Conservation (phyloP, 2,113 vertebrate species). For the Salminus brasiliensis region DNA sequence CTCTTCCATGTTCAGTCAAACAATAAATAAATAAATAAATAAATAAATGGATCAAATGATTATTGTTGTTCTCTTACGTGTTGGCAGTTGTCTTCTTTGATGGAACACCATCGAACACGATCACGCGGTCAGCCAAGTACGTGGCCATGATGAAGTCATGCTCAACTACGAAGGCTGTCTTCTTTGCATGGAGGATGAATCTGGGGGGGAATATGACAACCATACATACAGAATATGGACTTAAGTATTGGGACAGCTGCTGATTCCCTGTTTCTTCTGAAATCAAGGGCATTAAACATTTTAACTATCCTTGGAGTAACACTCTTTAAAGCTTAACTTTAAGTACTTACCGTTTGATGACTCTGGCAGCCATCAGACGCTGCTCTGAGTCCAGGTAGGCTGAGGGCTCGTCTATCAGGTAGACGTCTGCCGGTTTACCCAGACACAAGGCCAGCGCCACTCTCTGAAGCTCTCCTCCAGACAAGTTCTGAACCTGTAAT, state of each 20-base stretch:
- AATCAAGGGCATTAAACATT: too few species aligned
- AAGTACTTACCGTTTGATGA: slow-evolving; percentile 95
- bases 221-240: not conserved
- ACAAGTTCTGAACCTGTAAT: slow-evolving; percentile 83
- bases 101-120: slow-evolving; percentile 94
- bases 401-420: slow-evolving; percentile 93
- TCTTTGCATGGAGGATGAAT: slow-evolving; percentile 97
- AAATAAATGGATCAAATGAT: too few species aligned
- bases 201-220: slow-evolving; percentile 64
- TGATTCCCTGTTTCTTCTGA: too few species aligned
- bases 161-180: slow-evolving; percentile 96
- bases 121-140: slow-evolving; percentile 93
- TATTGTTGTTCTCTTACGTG: slow-evolving; percentile 74
- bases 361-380: slow-evolving; percentile 92
- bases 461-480: slow-evolving; percentile 86
- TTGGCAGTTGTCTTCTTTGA: slow-evolving; percentile 89
- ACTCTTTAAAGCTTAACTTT: too few species aligned
- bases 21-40: too few species aligned
- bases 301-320: too few species aligned
- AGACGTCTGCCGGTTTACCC: slow-evolving; percentile 95
- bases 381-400: slow-evolving; percentile 97
- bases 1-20: too few species aligned
- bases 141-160: slow-evolving; percentile 99
- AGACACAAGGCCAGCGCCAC: slow-evolving; percentile 90
- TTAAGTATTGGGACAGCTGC: too few species aligned